Base-by-base conservation (phyloP, 2,113 vertebrate species). In the Pygoscelis antarcticus region DNA sequence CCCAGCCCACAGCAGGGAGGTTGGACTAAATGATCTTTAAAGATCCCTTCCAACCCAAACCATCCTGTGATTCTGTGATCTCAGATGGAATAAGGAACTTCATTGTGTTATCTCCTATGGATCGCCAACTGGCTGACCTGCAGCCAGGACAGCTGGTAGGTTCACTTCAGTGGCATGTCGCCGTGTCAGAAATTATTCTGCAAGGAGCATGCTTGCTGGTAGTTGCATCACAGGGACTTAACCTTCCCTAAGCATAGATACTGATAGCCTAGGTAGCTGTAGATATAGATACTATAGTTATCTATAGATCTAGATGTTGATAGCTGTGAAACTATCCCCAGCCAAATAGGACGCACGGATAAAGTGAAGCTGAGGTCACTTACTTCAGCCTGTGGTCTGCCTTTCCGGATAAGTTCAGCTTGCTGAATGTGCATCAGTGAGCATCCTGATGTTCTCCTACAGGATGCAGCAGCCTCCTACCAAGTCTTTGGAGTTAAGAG, bases 261-360 rank as follows among this genome's bases (percentile, higher is more conserved):
- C 32, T n/a, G 29, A 23, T 32, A 49, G 26, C 15, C 34, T 71
- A 17, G 11, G 27, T 40, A 46, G 25, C 36, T 86, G 18, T 58
- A 6, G 13, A 9, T 23, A 47, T 12, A 70, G 38, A 21, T 47
- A 29, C 5, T 27, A 0, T 4, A 17, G 13, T 23, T 78, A 13
- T n/a, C 36, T 82, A 1, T 30, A 78, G 51, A 16, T 82, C 30
- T 1, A 70, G 27, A 13, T 77, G 42, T 49, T 61, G 30, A 15
- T 60, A 65, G 27, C 51, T 74, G 15, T 66, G 55, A 52, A 81
- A 22, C 32, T 1, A 29, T 89, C 14, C 44, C 19, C n/a, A 61
- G 0, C 20, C 57, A 46, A 62, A 38, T 2, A 40, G 23, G 30
- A 14, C 32, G n/a, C 26, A 6, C 0, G 7, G 32, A 13, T 57